Conservation (phyloP, 2,113 vertebrate species). For the Microcebus jonahi region DNA sequence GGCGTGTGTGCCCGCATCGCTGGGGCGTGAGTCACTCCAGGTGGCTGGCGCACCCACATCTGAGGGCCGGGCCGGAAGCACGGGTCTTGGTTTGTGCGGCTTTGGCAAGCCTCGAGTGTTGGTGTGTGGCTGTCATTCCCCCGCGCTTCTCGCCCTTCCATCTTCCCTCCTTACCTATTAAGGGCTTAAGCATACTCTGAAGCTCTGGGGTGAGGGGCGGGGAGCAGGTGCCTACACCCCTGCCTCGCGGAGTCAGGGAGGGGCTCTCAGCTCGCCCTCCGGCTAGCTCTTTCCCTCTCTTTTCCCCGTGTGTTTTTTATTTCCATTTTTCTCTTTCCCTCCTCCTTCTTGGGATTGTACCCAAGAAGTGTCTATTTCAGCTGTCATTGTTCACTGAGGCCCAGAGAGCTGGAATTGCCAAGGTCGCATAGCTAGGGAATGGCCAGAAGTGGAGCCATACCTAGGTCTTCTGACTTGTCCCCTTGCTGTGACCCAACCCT, state of each 20-base stretch:
- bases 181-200: neutral
- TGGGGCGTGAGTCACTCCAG: conserved; percentile 66
- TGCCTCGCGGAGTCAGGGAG: neutral
- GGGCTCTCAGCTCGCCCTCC: neutral
- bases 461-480: neutral
- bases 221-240: neutral
- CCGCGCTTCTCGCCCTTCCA: neutral
- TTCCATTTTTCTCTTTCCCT: conserved; percentile 61
- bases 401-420: neutral
- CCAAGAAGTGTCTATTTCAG: neutral
- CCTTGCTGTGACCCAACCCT: neutral
- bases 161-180: conserved; percentile 54
- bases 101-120: conserved; percentile 48
- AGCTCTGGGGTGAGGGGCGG: neutral
- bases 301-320: conserved; percentile 52
- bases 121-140: neutral
- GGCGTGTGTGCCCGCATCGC: conserved; percentile 45
- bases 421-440: neutral
- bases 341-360: neutral
- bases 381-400: neutral
- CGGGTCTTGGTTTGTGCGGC: conserved; percentile 37
- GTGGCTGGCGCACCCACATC: conserved; percentile 69
- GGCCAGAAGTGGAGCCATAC: neutral
- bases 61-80: conserved; percentile 31
- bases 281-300: neutral